phyloP scores from a whole-genome alignment of 1,140 invertebrate genomes.

The Dreissena polymorpha region DNA sequence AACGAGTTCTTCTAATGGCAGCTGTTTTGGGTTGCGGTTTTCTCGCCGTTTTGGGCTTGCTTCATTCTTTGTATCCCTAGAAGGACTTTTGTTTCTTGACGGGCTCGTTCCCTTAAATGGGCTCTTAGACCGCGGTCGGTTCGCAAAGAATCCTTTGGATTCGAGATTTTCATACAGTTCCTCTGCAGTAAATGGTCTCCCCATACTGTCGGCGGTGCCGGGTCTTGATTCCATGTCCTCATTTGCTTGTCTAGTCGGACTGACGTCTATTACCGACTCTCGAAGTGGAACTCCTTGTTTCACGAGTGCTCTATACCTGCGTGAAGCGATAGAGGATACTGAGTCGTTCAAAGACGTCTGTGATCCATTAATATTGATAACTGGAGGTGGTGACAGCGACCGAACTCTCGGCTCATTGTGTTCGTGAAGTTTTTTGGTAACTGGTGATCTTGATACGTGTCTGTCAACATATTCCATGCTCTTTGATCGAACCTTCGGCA shows the following conservation, averaged over 20 bases:
- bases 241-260: constrained; percentile 7
- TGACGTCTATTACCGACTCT: constrained; percentile 67
- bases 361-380: not conserved
- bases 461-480: not conserved
- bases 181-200: constrained; percentile 57
- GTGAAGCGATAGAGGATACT: constrained; percentile 50
- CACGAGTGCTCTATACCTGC: constrained; percentile 69
- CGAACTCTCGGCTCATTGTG: not conserved
- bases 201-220: constrained; percentile 56
- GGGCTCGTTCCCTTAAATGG: constrained; percentile 27
- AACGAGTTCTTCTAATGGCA: constrained; percentile 64
- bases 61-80: constrained; percentile 3
- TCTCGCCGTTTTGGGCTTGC: constrained; percentile 30
- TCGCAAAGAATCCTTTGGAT: constrained; percentile 65
- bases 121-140: constrained; percentile 48
- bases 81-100: constrained; percentile 15
- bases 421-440: not conserved
- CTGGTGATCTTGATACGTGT: not conserved
- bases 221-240: constrained; percentile 23
- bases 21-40: constrained; percentile 48
- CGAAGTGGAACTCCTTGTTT: constrained; percentile 71
- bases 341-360: not conserved
- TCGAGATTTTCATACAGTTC: constrained; percentile 67
- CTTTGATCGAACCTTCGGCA: not conserved
- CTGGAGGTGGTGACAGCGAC: not conserved